Conservation (phyloP, 30 jellyfish, hydroid and myxozoan genomes). For the Aurelia sp. region DNA sequence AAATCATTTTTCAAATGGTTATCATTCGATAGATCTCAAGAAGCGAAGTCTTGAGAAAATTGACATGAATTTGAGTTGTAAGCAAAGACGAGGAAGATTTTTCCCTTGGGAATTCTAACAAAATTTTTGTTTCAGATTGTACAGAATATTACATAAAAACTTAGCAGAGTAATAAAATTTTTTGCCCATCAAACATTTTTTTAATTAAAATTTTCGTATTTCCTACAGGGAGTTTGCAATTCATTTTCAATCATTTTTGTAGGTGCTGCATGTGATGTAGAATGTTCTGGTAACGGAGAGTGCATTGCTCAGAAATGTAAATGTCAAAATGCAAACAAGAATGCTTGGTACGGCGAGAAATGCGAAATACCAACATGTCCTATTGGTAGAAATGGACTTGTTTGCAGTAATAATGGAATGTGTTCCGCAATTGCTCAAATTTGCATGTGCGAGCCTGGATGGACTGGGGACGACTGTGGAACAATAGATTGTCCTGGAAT, state of each 20-base stretch:
- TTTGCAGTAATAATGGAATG: conserved; percentile 63
- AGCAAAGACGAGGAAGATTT: too few relatives aligned
- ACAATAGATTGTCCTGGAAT: conserved; percentile 65
- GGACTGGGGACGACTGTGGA: conserved; percentile 77
- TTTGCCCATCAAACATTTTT: not conserved
- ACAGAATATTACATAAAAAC: too few relatives aligned
- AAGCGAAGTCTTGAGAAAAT: too few relatives aligned
- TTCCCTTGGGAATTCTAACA: too few relatives aligned
- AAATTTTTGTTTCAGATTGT: too few relatives aligned
- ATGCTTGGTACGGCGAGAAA: conserved; percentile 73
- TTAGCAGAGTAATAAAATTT: not conserved
- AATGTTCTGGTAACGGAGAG: conserved; percentile 66
- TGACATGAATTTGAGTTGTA: too few relatives aligned
- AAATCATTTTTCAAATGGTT: too few relatives aligned
- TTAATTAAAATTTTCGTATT: not conserved
- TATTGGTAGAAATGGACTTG: conserved; percentile 26
- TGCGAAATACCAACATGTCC: conserved; percentile 71
- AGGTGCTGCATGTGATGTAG: conserved; percentile 69
- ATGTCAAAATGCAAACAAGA: conserved; percentile 40
- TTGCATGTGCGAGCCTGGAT: conserved; percentile 70
- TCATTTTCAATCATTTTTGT: not conserved
- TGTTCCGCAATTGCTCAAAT: conserved; percentile 30
- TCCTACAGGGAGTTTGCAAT: not conserved
- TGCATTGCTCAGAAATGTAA: conserved; percentile 50
- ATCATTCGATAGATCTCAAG: too few relatives aligned